Evolutionary conservation across 2,113 vertebrate genomes (phyloP).

Genomic region (Ceyx melanurus): DNA sequence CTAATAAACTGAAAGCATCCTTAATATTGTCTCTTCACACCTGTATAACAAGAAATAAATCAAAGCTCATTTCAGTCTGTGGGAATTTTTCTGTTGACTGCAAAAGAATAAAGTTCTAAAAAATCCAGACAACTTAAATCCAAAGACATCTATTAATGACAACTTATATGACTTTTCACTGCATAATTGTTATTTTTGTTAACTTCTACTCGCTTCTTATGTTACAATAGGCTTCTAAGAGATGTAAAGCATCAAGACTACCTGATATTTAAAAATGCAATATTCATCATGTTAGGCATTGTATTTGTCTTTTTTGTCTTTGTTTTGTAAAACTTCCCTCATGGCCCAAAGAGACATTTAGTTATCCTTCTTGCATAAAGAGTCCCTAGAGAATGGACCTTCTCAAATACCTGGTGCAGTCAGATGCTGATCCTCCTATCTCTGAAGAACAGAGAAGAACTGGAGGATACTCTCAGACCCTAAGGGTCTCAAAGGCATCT

Average conservation of each 20-base stretch:
- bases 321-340: background rate
- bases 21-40: background rate
- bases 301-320: background rate
- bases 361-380: background rate
- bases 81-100: no score
- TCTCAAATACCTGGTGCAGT: background rate
- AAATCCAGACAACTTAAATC: background rate
- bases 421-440: background rate
- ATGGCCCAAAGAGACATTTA: background rate
- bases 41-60: background rate
- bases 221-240: background rate
- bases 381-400: background rate
- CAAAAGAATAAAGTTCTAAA: background rate
- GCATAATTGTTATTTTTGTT: background rate
- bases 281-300: background rate
- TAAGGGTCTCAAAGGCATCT: background rate
- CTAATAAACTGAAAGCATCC: conserved; percentile 11
- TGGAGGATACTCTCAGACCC: background rate
- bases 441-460: background rate
- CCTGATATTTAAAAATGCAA: background rate
- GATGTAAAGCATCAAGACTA: background rate
- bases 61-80: background rate
- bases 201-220: background rate
- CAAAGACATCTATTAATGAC: background rate
- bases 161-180: background rate